Evolutionary conservation across 2,797 vertebrate species (phyloP), one percentile per base, ranked within the genome.

Genomic region (Tauraco hartlaubi): DNA sequence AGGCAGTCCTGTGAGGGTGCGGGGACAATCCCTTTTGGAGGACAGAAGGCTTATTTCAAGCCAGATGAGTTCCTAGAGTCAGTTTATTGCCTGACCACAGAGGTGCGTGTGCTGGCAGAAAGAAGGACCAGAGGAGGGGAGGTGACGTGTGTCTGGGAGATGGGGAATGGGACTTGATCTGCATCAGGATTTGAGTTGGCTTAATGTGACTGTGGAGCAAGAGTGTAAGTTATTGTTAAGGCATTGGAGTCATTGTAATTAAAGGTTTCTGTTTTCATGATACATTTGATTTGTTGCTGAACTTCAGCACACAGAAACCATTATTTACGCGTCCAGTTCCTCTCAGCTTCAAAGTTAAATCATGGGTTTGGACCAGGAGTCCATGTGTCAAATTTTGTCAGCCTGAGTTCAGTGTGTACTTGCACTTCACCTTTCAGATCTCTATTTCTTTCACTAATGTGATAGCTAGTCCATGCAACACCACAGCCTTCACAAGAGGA

Each of bases 101-200:
- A 23, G 59, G 22, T 22, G 6, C 46, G 26, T 62, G 29, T 59
- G 23, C 31, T 73, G 55, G 17, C 22, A 76, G 63, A 78, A 75
- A 41, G 17, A 75, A 29, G 19, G 48, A 54, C 23, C 37, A 33
- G 56, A 74, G 39, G 12, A 90, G 41, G 58, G 72, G 6, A 31
- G 8, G n/a, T 37, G 28, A 25, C 10, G 19, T 5, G 11, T 35
- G 51, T 44, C 18, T 0, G 1, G 28, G 19, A 82, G n/a, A 11
- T 0, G 0, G 26, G 8, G 14, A 79, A 20, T 2, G 9, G 22
- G 63, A 46, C 56, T 35, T 66, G 20, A 18, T 5, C 29, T 85
- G 51, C 35, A 49, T 4, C 58, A 73, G 16, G n/a, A 69, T 73
- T 23, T 85, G 49, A 80, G 23, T 11, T 63, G 62, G 51, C 58